Evolutionary conservation across 1,140 invertebrate species (phyloP), one percentile per base, ranked within the genome.

Genomic region (Brachystomella parvula): DNA sequence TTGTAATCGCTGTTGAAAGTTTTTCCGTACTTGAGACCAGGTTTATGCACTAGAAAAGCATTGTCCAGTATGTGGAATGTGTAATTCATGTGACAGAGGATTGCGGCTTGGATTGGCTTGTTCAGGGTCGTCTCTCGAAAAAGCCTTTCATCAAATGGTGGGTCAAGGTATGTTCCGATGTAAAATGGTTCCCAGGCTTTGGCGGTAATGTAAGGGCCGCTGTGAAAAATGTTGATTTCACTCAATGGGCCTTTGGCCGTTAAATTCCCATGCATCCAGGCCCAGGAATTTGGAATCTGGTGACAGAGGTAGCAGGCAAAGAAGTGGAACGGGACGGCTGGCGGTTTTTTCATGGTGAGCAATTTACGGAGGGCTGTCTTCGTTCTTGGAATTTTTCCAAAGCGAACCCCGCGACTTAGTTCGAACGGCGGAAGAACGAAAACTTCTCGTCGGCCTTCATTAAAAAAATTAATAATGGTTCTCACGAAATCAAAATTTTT

Each of bases 51-150:
- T 17, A 94, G 80, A 76, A 92, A 93, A 3, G 88, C 89, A 76
- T 93, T 93, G 78, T 93, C 89, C 71, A 94, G 75, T 71, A 93
- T 92, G 76, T 91, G 84, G 76, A 93, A 92, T 73, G 92, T 89
- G 75, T 92, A 94, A 76, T 92, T 87, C 74, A 89, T 78, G 1
- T 90, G 87, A 78, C 90, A 92, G 49, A 92, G 81, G 44, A 87
- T 83, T 77, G 92, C 92, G 66, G 89, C 90, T 89, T 92, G 79
- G 30, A 82, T 84, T 89, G 91, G 91, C 81, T 91, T 92, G 74
- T 92, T 89, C 70, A 89, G 87, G 53, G 83, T 82, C 19, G 89
- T 89, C 77, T 92, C 89, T 89, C 89, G 91, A 1, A 86, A 86
- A 64, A 92, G 81, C 47, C 82, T 77, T 75, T 91, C 89, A 68